Base-by-base conservation (phyloP, 2,888 invertebrate genomes). In the Danaus chrysippus region DNA sequence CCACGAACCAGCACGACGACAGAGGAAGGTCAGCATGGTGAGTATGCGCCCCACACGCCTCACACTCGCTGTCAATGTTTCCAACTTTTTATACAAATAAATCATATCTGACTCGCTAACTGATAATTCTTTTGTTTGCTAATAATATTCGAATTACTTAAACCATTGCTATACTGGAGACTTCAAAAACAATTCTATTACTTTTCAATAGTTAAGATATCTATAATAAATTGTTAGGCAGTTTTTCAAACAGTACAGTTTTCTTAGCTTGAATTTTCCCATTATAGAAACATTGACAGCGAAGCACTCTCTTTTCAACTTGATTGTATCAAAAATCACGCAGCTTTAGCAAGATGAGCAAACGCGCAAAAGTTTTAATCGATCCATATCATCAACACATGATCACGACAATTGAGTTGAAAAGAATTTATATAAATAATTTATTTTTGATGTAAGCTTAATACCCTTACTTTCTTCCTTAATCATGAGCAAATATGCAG, bases 11-110 rank as follows among this genome's bases (percentile, higher is more conserved):
- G 81, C 89, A 83, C 90, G 90, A 78, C 90, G 90, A 65, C 82
- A 84, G 92, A 94, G 97, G 92, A 97, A 97, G 95, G 97, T 97
- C 93, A 96, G 96, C 94, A 95, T 96, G 94, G 96, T 96, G 94
- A 96, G 95, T 95, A 92, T 86, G 81, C 75, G 78, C 76, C 71
- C 70, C 68, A 70, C 82, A 76, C 79, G 76, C 76, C 59, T 60
- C 63, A 71, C 68, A 64, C 76, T 77, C 79, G 78, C 85, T 83
- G 85, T 78, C 84, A 83, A 87, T 85, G 79, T 62, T 81, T 86
- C 49, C 11, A 17, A 15, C n/a, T 17, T 49, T 17, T 49, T 49
- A 17, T 17, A 34, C 6, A 34, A 3, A 34, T 34, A 34, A 34
- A 8, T 34, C 6, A 34, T 34, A 5, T 34, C 0, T 34, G 23